Conservation (phyloP, 2,797 vertebrate genomes). For the Micropoecilia bifurca region DNA sequence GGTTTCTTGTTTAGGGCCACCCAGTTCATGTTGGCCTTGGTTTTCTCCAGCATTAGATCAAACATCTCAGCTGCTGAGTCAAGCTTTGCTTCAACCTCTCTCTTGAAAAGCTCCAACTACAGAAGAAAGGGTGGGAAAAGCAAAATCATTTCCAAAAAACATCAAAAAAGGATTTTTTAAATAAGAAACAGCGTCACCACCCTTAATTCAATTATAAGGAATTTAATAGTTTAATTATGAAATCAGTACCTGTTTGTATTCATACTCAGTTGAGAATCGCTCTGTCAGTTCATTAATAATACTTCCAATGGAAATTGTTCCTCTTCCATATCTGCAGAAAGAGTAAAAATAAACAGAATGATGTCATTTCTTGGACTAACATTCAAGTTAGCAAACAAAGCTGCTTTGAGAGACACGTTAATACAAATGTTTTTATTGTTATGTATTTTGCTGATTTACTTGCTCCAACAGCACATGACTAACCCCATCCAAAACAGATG, state of each 20-base stretch:
- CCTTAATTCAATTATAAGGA: not conserved
- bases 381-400: not conserved
- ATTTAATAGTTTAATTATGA: too few species aligned
- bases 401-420: not conserved
- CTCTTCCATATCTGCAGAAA: conserved; percentile 79
- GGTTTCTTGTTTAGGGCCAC: conserved; percentile 76
- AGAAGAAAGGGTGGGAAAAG: conserved; percentile 7
- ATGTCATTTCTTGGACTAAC: not conserved
- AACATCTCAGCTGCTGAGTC: conserved; percentile 74
- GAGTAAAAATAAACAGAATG: not conserved
- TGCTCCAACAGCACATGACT: not conserved
- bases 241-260: conserved; percentile 86
- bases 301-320: conserved; percentile 83
- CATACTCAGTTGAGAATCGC: conserved; percentile 84
- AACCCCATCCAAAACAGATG: not conserved
- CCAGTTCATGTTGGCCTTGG: conserved; percentile 88
- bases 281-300: conserved; percentile 79
- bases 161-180: not conserved
- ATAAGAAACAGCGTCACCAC: not conserved
- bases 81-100: conserved; percentile 71
- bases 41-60: conserved; percentile 87
- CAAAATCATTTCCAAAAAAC: not conserved
- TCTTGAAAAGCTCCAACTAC: conserved; percentile 86
- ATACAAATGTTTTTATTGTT: not conserved
- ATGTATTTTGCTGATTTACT: not conserved